phyloP scores from a whole-genome alignment of 2,113 vertebrate genomes.

The Phrynocephalus versicolor region DNA sequence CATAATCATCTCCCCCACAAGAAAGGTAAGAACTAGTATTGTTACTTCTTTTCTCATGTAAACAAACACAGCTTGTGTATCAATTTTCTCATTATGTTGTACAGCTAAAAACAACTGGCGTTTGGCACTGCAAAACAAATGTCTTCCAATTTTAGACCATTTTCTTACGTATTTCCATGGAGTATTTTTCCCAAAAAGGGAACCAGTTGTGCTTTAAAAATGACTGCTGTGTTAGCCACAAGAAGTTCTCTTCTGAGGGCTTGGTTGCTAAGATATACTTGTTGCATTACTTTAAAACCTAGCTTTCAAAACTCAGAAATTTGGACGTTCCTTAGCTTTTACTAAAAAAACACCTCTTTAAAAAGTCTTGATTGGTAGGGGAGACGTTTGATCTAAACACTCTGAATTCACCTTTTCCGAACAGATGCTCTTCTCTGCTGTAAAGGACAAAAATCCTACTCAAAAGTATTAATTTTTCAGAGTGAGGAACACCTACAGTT shows the following conservation, averaged over 20 bases:
- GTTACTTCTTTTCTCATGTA: neutral
- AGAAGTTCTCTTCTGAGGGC: neutral
- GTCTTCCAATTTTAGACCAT: neutral
- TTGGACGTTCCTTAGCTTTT: neutral
- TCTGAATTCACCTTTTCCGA: neutral
- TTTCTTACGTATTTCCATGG: neutral
- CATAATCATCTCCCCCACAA: too few relatives aligned
- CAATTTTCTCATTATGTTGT: too few relatives aligned
- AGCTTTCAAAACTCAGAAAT: neutral
- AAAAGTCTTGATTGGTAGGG: neutral
- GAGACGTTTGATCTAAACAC: neutral
- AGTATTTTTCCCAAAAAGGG: neutral
- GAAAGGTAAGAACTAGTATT: neutral
- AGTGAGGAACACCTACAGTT: neutral
- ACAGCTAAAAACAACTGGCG: too few relatives aligned
- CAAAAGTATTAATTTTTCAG: neutral
- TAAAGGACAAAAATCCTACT: neutral
- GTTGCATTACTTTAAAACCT: neutral
- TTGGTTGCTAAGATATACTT: neutral
- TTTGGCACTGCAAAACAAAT: neutral
- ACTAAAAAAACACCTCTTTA: neutral
- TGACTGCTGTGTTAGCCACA: too few relatives aligned
- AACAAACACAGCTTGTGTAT: too few relatives aligned
- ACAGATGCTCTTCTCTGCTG: too few relatives aligned
- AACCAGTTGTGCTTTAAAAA: too few relatives aligned